Percentiles rank a stretch among this genome's conserved stretches.
These are phyloP conservation scores for Helicoverpa zea DNA, from an alignment of 1,140 invertebrate genomes.

Conservation along the genomic window DNA sequence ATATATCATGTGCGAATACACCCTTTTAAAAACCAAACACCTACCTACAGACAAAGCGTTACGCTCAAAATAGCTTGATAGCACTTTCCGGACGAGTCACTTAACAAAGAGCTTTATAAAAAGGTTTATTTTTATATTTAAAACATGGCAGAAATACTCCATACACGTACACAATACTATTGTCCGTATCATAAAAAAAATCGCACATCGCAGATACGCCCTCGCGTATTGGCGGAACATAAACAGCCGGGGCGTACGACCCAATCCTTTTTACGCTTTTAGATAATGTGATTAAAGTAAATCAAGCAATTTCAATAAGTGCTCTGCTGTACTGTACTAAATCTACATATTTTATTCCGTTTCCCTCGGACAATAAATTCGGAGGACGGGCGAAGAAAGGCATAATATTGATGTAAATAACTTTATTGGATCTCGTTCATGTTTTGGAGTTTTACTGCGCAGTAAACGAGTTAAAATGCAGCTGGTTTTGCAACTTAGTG, in stretches of 20 bases:
- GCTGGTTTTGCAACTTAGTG: conserved; percentile 6
- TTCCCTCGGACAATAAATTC: conserved; percentile 71
- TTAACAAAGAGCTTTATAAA: background rate
- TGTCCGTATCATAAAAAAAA: conserved; percentile 12
- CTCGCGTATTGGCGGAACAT: conserved; percentile 28
- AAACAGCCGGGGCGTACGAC: conserved; percentile 45
- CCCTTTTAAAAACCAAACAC: no score
- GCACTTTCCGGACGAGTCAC: no score
- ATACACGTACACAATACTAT: conserved; percentile 3
- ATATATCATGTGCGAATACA: no score
- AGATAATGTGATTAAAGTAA: conserved; percentile 77
- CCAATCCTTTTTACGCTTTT: conserved; percentile 68
- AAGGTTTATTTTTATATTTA: no score
- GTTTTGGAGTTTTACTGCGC: conserved; percentile 29
- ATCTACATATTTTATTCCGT: conserved; percentile 82
- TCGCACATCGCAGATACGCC: conserved; percentile 11
- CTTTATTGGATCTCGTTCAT: conserved; percentile 32
- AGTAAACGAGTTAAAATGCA: conserved; percentile 5
- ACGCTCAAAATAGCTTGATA: no score
- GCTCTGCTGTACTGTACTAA: conserved; percentile 68
- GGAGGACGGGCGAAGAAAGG: conserved; percentile 22
- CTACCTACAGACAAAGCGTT: no score
- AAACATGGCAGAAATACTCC: background rate
- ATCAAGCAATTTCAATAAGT: conserved; percentile 84
- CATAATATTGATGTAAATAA: conserved; percentile 36